Evolutionary conservation across 2,797 vertebrate species (phyloP), one percentile per base, ranked within the genome.

Genomic region (Lerista edwardsae): DNA sequence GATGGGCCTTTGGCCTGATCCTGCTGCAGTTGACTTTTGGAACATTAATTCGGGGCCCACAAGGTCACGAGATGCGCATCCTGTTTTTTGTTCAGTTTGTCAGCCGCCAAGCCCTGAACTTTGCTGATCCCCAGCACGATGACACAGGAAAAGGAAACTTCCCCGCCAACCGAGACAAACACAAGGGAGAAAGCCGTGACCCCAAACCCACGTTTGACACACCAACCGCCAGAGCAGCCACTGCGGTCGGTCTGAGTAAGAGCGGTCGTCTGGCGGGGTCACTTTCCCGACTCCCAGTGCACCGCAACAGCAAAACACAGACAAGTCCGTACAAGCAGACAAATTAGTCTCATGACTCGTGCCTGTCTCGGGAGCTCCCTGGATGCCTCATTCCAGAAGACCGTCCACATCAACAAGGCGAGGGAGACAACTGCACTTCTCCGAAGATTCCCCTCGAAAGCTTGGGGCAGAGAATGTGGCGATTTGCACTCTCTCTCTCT

Each of bases 171-270:
- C 51, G 21, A n/a, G 41, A 12, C n/a, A 29, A 27, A 80, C 51
- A 31, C n/a, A 27, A 64, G 39, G 29, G 44, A n/a, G 29, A 65
- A 65, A n/a, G 17, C n/a, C 23, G 3, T 51, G 62, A 64, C 47
- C 65, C n/a, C 23, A 36, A 17, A 29, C 25, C 31, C 25, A 29
- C 47, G 31, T n/a, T 67, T 74, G 69, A 80, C 59, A 2, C 29
- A 65, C 34, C 36, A 59, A 41, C 84, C 71, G 21, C 84, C 68
- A 10, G 59, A 75, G 17, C 75, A 27, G 39, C 75, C 11, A 21
- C 11, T 44, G 47, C 8, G 73, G 74, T 75, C 65, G 4, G 2
- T 65, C 51, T 75, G 84, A 85, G 79, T 80, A 80, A 80, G 71
- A 19, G 51, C 3, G 15, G 29, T 2, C 21, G 61, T 80, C 77